Conservation (phyloP, 2,113 vertebrate genomes). For the Brachionichthys hirsutus region DNA sequence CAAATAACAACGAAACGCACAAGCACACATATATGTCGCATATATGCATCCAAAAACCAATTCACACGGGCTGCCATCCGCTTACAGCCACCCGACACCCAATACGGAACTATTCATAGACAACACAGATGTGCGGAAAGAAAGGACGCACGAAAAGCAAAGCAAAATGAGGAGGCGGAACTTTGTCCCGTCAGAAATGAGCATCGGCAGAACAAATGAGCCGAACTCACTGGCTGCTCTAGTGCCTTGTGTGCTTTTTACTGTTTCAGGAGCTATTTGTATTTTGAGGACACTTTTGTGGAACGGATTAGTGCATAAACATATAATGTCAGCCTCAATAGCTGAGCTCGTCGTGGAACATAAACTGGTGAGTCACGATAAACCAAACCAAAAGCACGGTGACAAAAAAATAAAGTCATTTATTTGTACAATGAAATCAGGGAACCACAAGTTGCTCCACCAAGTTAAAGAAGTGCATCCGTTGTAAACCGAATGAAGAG, state of each 20-base stretch:
- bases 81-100: constrained; percentile 23
- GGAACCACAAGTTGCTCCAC: constrained; percentile 18
- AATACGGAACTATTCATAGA: constrained; percentile 28
- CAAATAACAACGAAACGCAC: constrained; percentile 38
- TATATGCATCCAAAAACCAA: constrained; percentile 10
- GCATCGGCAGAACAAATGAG: constrained; percentile 58
- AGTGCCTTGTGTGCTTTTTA: constrained; percentile 50
- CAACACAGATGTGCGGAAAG: constrained; percentile 38
- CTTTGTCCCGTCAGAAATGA: constrained; percentile 54
- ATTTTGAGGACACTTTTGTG: constrained; percentile 41
- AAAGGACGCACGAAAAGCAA: constrained; percentile 23
- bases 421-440: background rate
- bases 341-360: constrained; percentile 43
- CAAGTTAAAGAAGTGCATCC: background rate
- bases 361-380: constrained; percentile 23
- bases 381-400: constrained; percentile 5
- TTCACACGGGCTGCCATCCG: background rate
- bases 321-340: constrained; percentile 52
- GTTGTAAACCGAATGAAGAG: background rate
- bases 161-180: constrained; percentile 48
- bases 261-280: constrained; percentile 47
- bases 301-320: constrained; percentile 39
- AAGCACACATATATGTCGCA: constrained; percentile 30
- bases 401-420: background rate
- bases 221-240: constrained; percentile 31